Conservation (phyloP, 2,888 invertebrate genomes). For the Agriopis leucophaearia region DNA sequence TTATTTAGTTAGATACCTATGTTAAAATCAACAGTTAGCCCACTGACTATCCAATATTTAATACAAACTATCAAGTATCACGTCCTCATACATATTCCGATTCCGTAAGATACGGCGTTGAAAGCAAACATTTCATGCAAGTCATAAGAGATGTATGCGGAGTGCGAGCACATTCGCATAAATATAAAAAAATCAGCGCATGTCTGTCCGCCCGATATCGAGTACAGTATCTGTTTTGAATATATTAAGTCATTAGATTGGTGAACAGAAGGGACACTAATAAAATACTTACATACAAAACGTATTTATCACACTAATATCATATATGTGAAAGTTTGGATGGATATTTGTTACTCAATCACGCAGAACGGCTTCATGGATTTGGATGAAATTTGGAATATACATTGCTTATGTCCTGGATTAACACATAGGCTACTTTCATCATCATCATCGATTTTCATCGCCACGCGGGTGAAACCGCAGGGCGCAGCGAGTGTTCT, state of each 20-base stretch:
- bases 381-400: no score
- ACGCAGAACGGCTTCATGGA: no score
- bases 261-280: conserved; percentile 36
- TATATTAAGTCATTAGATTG: conserved; percentile 45
- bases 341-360: no score
- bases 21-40: conserved; percentile 35
- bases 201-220: conserved; percentile 44
- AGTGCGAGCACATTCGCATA: conserved; percentile 39
- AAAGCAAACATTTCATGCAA: conserved; percentile 40
- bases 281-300: no score
- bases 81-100: conserved; percentile 35
- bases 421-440: no score
- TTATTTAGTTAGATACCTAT: background rate
- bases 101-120: conserved; percentile 32
- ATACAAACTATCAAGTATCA: conserved; percentile 33
- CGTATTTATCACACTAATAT: no score
- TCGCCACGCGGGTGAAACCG: no score
- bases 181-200: conserved; percentile 49
- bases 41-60: conserved; percentile 43
- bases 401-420: no score
- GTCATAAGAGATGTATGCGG: conserved; percentile 42
- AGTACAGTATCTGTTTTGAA: conserved; percentile 47
- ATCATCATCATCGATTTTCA: no score
- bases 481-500: no score
- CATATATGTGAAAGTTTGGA: no score